Percentiles rank a stretch among this genome's conserved stretches.
Conservation (phyloP, 1,140 invertebrate genomes). For the Cotesia typhae region DNA sequence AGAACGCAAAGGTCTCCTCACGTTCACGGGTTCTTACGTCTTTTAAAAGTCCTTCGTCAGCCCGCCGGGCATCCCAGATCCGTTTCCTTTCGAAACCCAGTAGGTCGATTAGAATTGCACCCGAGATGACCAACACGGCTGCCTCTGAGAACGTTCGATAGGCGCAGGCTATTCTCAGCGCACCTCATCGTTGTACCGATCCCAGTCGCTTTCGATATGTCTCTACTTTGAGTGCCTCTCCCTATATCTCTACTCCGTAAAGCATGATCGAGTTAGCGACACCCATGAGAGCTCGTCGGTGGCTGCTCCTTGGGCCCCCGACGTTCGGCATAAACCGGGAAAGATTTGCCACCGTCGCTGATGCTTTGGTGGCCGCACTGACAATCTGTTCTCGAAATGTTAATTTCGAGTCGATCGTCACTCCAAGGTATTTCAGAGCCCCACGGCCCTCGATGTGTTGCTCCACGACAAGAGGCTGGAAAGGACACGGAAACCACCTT, state of each 20-base stretch:
- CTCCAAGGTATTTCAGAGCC: slow-evolving; percentile 40
- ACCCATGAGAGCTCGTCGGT: slow-evolving; percentile 37
- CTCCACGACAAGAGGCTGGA: no score
- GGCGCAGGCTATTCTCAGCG: neutral
- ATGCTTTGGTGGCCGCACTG: slow-evolving; percentile 32
- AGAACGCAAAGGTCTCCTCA: neutral
- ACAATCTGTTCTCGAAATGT: slow-evolving; percentile 37
- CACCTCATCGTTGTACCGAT: slow-evolving; percentile 35
- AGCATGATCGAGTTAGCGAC: slow-evolving; percentile 41
- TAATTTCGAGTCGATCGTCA: slow-evolving; percentile 34
- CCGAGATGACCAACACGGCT: no score
- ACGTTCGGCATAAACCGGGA: slow-evolving; percentile 45
- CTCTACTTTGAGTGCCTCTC: neutral
- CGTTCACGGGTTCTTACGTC: neutral
- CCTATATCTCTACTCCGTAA: slow-evolving; percentile 37
- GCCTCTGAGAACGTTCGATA: no score
- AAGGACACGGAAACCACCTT: neutral
- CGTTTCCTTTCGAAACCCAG: neutral
- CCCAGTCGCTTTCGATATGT: slow-evolving; percentile 37
- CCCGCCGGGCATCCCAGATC: slow-evolving; percentile 34
- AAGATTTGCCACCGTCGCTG: slow-evolving; percentile 29
- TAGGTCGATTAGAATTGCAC: no score
- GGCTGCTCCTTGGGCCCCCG: slow-evolving; percentile 38
- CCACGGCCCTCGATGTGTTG: no score
- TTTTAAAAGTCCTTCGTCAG: slow-evolving; percentile 8